These are phyloP conservation scores for Eubucco bourcierii DNA, from an alignment of 2,113 vertebrate species.

Conservation along the genomic window DNA sequence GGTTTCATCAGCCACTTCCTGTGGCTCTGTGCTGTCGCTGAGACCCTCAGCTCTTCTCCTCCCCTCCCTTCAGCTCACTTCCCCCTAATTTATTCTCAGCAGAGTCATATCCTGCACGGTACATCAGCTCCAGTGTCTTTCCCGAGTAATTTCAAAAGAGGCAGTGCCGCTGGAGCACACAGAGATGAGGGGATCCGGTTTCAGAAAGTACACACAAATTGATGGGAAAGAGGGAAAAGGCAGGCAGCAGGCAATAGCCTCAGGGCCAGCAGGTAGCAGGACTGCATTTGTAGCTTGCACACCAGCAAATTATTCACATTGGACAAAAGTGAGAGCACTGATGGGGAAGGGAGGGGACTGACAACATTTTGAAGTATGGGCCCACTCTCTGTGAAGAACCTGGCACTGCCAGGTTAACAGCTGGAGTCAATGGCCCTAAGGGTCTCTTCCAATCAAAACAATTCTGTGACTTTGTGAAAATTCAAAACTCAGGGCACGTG, in stretches of 20 bases:
- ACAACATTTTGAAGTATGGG: neutral
- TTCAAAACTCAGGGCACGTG: neutral
- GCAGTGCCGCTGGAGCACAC: neutral
- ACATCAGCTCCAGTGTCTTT: constrained; percentile 3
- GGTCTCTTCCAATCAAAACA: too few species aligned
- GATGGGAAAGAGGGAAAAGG: neutral
- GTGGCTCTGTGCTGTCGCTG: neutral
- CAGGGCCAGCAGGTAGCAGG: neutral
- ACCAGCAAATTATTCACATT: neutral
- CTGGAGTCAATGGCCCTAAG: too few species aligned
- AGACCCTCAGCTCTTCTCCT: neutral
- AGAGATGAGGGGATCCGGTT: neutral
- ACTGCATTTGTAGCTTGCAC: neutral
- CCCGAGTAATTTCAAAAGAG: constrained; percentile 26
- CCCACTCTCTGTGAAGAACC: neutral
- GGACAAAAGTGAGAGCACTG: neutral
- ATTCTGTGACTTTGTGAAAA: neutral
- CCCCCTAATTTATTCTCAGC: neutral
- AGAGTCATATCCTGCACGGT: constrained; percentile 35
- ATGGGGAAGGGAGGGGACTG: neutral
- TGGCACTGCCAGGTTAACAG: too few species aligned
- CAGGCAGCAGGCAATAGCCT: neutral
- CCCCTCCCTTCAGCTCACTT: neutral
- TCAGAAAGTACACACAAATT: constrained; percentile 9
- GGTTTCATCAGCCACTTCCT: constrained; percentile 54